Evolutionary conservation across 2,797 vertebrate genomes (phyloP).

Genomic region (Columba guinea): DNA sequence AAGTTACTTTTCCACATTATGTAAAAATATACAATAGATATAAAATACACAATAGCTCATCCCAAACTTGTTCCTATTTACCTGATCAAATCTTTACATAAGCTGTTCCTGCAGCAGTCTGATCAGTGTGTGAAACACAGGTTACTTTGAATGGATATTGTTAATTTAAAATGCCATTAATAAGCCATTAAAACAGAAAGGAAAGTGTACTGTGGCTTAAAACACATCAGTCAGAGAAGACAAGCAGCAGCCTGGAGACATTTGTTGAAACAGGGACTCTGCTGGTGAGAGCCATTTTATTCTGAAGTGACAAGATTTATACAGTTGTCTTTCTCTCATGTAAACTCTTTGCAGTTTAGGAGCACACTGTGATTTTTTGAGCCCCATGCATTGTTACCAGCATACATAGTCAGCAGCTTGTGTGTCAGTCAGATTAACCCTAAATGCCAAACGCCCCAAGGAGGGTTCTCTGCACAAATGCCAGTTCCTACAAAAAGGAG

Average conservation of each 20-base stretch:
- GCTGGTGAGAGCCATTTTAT: background rate
- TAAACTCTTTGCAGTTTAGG: background rate
- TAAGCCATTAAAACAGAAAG: background rate
- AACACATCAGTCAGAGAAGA: background rate
- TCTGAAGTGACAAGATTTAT: background rate
- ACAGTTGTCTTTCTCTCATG: fast-evolving
- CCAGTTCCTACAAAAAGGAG: background rate
- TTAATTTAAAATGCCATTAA: background rate
- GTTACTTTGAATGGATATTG: background rate
- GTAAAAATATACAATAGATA: background rate
- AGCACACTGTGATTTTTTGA: background rate
- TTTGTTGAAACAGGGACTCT: background rate
- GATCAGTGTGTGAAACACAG: background rate
- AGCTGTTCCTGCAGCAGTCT: background rate
- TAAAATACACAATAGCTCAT: background rate
- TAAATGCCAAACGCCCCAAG: background rate
- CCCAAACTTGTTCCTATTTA: background rate
- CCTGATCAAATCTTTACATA: background rate
- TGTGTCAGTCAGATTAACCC: background rate
- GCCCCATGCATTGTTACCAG: background rate
- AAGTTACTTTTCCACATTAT: background rate
- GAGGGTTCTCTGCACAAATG: background rate
- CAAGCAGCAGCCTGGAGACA: background rate
- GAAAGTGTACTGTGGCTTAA: background rate
- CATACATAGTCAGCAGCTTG: background rate